Evolutionary conservation across 2,888 invertebrate species (phyloP), one percentile per base, ranked within the genome.

Genomic region (Drosophila subsilvestris): DNA sequence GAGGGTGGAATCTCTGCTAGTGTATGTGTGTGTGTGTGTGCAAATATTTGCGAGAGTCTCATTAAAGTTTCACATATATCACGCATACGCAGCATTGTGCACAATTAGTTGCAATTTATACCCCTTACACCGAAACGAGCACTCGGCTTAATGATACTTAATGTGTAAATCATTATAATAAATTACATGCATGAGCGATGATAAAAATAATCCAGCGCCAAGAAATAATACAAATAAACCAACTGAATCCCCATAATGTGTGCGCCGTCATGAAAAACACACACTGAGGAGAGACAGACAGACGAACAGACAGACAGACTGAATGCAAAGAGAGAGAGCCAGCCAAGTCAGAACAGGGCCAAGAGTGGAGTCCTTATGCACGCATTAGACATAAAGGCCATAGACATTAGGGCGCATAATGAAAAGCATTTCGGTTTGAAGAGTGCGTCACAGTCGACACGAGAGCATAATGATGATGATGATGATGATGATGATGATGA

Each of bases 361-460:
- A 63, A 60, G 63, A 47, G 67, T 32, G 62, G 59, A 55, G 79
- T 70, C 76, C 74, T 73, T 68, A 62, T 25, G 74, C 66, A 76
- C 67, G 70, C 79, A 86, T 76, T 72, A 76, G 55, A 69, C 83
- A 79, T 80, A 81, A 79, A 79, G 67, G 65, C 78, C 79, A 63
- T 72, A 76, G 74, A 82, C 86, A 82, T 83, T 80, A 75, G 84
- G 70, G 68, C 63, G 72, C 74, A 79, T 72, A 79, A 82, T 83
- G 71, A 69, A 79, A 76, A 82, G 79, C 71, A 58, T 62, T 74
- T 69, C 57, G 62, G 65, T 55, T 66, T 63, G 54, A 55, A 69
- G 69, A 67, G 78, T 67, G 60, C 65, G 76, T 48, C 63, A 47
- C 61, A 50, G 43, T n/a, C 43, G 27, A 53, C 56, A 55, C 27